Conservation (phyloP, 1,140 invertebrate species). For the Mizuhopecten yessoensis region DNA sequence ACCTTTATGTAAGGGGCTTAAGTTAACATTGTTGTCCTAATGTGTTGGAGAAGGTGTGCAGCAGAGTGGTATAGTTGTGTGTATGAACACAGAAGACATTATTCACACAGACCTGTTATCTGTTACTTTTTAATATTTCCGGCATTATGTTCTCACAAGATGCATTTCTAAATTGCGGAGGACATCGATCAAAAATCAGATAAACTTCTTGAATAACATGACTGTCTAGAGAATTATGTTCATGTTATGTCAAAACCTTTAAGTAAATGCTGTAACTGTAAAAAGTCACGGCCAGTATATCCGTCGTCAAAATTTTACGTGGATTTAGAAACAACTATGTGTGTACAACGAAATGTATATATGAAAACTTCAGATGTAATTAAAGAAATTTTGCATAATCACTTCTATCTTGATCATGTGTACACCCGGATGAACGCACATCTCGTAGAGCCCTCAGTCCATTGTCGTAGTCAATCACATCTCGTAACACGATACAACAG, state of each 20-base stretch:
- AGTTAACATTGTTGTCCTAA: neutral
- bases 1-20: slow-evolving; percentile 15
- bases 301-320: neutral
- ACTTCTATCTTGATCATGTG: slow-evolving; percentile 3
- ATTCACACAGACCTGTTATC: neutral
- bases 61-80: slow-evolving; percentile 1
- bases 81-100: neutral
- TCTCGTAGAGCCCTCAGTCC: neutral
- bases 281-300: neutral
- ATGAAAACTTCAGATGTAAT: slow-evolving; percentile 30
- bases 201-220: neutral
- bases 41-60: neutral
- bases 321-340: neutral
- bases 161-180: slow-evolving; percentile 7
- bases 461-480: neutral
- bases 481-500: neutral
- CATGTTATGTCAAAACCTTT: neutral
- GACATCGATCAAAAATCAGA: neutral
- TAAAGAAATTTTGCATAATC: neutral
- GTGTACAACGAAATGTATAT: slow-evolving; percentile 1
- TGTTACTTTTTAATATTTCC: neutral
- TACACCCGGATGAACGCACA: neutral
- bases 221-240: neutral
- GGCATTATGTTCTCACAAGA: neutral
- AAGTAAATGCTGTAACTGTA: neutral